Base-by-base conservation (phyloP, 2,888 invertebrate genomes). In the Aphodius sticticus region DNA sequence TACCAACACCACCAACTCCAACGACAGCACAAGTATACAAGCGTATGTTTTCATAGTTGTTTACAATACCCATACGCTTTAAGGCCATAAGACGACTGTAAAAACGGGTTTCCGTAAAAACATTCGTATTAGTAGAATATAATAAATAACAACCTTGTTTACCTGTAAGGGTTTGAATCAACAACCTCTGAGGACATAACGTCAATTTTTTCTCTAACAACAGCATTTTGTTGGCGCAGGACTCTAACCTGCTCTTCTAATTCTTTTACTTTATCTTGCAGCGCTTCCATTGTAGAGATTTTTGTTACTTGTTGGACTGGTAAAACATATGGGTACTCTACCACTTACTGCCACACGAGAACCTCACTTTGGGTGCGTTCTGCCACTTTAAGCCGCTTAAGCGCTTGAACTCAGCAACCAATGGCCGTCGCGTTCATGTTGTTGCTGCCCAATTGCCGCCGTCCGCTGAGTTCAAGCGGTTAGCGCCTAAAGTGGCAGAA, bases 1-100 rank as follows among this genome's bases (percentile, higher is more conserved):
- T 98, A 70, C 99, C 99, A n/a, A 99, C 99, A 69, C 99, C 99
- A 0, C 99, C 99, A 0, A 99, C 95, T 4, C 99, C 99, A 9
- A 99, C 98, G 69, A 99, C 94, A 6, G 97, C 97, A 4, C 99
- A 96, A 0, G 97, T 93, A 88, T 94, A 94, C 69, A 95, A 94
- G 69, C 99, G 92, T 82, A 97, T 97, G 86, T 94, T 94, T 90
- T 99, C 99, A 88, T 99, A 99, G 89, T 99, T 97, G 84, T 98
- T 93, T 1, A 99, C 99, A 84, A 99, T 99, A 53, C 99, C 99
- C 99, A 99, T 99, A 81, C 98, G 92, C 88, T 99, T 98, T 81
- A 99, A 89, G 0, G 99, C 99, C 99, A 99, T 99, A 14, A 99
- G 90, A n/a, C 99, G 97, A 90, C 97, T 97, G 88, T 69, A 91